Evolutionary conservation across 2,888 invertebrate species (phyloP).

Genomic region (Rhagonycha fulva): DNA sequence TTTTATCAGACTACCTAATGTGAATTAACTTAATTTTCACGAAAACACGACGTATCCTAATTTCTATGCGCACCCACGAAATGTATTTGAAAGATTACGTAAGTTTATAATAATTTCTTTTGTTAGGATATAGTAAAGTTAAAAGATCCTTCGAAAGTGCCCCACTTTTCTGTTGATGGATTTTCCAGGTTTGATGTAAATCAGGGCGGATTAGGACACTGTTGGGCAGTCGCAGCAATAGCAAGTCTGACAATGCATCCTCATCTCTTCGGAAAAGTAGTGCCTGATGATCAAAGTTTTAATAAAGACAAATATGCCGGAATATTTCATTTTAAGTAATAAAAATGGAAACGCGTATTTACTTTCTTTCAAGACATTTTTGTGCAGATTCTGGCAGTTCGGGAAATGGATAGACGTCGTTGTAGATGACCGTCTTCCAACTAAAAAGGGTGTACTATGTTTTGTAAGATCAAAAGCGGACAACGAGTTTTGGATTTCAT

Average conservation of each 20-base stretch:
- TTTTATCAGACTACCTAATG: too few relatives aligned
- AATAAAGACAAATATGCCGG: slow-evolving; percentile 93
- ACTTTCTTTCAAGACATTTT: not conserved
- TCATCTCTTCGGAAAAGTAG: slow-evolving; percentile 90
- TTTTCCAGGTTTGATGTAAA: slow-evolving; percentile 98
- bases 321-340: slow-evolving; percentile 88
- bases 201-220: slow-evolving; percentile 96
- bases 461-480: slow-evolving; percentile 86
- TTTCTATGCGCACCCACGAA: too few relatives aligned
- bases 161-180: slow-evolving; percentile 92
- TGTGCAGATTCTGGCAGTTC: slow-evolving; percentile 89
- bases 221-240: slow-evolving; percentile 94
- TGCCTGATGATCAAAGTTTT: slow-evolving; percentile 95
- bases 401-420: slow-evolving; percentile 93
- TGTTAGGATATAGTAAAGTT: slow-evolving; percentile 89
- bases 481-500: slow-evolving; percentile 95
- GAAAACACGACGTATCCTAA: too few relatives aligned
- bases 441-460: slow-evolving; percentile 79
- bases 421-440: slow-evolving; percentile 90
- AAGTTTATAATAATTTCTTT: slow-evolving; percentile 31
- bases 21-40: too few relatives aligned
- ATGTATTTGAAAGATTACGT: not conserved
- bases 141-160: too few relatives aligned
- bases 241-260: slow-evolving; percentile 89
- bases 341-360: not conserved